Evolutionary conservation across 2,888 invertebrate genomes (phyloP).

Genomic region (Ichneumoninae sp.): DNA sequence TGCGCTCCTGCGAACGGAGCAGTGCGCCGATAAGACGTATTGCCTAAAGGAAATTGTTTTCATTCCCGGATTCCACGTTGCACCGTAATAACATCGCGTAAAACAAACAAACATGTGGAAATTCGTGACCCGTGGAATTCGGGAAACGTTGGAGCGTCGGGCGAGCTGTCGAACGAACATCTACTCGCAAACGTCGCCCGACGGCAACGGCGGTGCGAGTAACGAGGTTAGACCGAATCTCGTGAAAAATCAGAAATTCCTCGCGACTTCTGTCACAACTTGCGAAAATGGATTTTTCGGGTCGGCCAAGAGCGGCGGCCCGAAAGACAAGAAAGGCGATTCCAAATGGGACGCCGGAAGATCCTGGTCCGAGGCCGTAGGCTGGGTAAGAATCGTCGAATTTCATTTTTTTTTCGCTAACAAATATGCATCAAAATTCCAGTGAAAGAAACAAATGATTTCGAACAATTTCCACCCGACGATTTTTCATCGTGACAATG

Average conservation of each 20-base stretch:
- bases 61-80: conserved; percentile 25
- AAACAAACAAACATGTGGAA: conserved; percentile 78
- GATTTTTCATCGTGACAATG: not conserved
- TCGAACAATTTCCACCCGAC: not conserved
- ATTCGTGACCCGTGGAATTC: conserved; percentile 79
- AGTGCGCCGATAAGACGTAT: conserved; percentile 27
- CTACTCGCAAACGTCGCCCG: conserved; percentile 77
- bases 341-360: conserved; percentile 78
- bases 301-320: conserved; percentile 71
- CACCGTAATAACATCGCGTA: not conserved
- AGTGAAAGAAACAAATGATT: not conserved
- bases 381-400: conserved; percentile 76
- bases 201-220: conserved; percentile 70
- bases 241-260: conserved; percentile 71
- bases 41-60: conserved; percentile 3
- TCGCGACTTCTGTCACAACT: conserved; percentile 70
- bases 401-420: not conserved
- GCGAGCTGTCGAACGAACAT: conserved; percentile 78
- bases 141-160: conserved; percentile 79
- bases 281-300: conserved; percentile 73
- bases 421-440: not conserved
- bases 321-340: conserved; percentile 73
- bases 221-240: conserved; percentile 73
- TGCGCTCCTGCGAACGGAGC: conserved; percentile 61
- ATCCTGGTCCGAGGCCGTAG: conserved; percentile 80